Evolutionary conservation across 1,140 invertebrate genomes (phyloP).

Genomic region (Laodelphax striatellus): DNA sequence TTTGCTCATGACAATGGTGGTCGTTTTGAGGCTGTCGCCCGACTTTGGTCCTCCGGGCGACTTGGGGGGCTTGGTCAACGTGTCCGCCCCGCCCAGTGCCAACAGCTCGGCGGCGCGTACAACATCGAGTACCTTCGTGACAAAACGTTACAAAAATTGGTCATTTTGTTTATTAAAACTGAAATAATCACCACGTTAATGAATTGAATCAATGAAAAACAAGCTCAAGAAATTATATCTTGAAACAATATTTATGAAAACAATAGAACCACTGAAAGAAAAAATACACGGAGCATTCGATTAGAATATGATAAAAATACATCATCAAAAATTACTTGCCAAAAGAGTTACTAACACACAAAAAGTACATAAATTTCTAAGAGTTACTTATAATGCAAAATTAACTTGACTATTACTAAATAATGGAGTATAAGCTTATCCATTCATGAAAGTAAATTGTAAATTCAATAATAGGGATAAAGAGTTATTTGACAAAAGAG

Average conservation of each 20-base stretch:
- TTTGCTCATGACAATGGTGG: constrained; percentile 88
- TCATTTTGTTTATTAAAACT: neutral
- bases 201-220: neutral
- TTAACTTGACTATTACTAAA: no score
- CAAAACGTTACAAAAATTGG: constrained; percentile 3
- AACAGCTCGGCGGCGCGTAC: constrained; percentile 77
- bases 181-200: constrained; percentile 10
- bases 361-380: no score
- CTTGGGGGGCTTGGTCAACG: constrained; percentile 56
- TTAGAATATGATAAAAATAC: no score
- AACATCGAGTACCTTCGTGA: constrained; percentile 65
- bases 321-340: no score
- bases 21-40: constrained; percentile 67
- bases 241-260: neutral
- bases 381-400: no score
- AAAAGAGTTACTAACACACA: no score
- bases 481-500: no score
- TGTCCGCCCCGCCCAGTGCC: constrained; percentile 41
- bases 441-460: no score
- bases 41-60: constrained; percentile 53
- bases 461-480: no score
- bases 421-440: no score
- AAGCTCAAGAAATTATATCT: neutral
- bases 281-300: no score
- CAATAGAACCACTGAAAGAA: constrained; percentile 3